Evolutionary conservation across 2,888 invertebrate genomes (phyloP), one percentile per base, ranked within the genome.

Genomic region (Drosophila emarginata): DNA sequence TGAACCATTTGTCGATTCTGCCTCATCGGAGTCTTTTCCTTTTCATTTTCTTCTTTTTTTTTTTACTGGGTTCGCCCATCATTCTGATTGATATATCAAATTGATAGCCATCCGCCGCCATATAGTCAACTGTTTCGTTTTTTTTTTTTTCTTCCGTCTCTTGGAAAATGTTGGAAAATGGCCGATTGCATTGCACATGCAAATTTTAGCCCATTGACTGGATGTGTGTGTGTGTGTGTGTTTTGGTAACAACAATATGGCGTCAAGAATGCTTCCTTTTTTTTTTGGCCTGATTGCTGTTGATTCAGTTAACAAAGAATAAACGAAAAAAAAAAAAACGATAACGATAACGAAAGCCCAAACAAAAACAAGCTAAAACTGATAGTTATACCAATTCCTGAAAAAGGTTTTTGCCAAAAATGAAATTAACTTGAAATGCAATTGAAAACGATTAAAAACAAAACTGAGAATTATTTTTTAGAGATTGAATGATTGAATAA

Each of bases 191-290:
- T 84, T 87, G 64, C 79, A 76, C 87, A 82, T 86, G 79, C 79
- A 82, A 82, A 77, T 81, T 87, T 84, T 87, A 82, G 84, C 82
- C 81, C 84, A 84, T 84, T 82, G 84, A 79, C 80, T 82, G 32
- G 32, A 9, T 32, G 32, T 32, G 28, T 5, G 32, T 32, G 32
- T 32, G 81, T 83, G 87, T 86, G 83, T 68, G 71, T 78, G 64
- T 76, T 70, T 75, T 37, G 45, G 56, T 66, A 73, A 56, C 64
- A 79, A 69, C 77, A 72, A 79, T 76, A 72, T 57, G 68, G 67
- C 82, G 86, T 77, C 79, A 84, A 80, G 40, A 26, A 26, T 26
- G 26, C 26, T 45, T 45, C 3, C 11, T 40, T 15, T 54, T 26
- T 56, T 63, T 15, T 59, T 70, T 53, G 71, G 64, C 77, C 77